Evolutionary conservation across 2,888 invertebrate genomes (phyloP).

Genomic region (Uropetala carovei): DNA sequence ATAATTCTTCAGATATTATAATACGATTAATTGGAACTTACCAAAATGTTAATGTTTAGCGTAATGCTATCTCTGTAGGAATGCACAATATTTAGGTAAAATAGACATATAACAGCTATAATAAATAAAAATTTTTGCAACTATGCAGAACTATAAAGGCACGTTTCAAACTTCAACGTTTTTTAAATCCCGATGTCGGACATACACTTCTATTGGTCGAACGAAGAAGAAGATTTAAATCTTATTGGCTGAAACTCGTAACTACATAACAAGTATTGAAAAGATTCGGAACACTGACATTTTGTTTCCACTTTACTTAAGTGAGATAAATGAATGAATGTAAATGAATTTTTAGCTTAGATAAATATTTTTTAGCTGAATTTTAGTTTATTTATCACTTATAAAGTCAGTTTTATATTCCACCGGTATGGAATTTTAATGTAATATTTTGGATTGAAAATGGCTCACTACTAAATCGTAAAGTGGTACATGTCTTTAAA

Average conservation of each 20-base stretch:
- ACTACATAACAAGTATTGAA: no score
- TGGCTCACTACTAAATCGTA: not conserved
- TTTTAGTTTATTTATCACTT: not conserved
- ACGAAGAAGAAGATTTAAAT: not conserved
- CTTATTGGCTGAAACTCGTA: not conserved
- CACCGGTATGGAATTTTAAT: not conserved
- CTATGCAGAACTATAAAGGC: no score
- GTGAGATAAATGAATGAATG: not conserved
- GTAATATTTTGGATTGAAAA: not conserved
- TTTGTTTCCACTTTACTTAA: no score
- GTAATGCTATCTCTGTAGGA: no score
- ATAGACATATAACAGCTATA: no score
- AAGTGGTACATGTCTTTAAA: not conserved
- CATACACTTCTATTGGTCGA: not conserved
- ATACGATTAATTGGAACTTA: no score
- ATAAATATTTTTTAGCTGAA: not conserved
- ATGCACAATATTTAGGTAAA: no score
- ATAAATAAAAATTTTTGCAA: no score
- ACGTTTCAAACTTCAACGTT: not conserved
- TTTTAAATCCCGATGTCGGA: not conserved
- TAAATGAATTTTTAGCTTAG: not conserved
- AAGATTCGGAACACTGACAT: no score
- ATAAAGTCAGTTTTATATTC: not conserved
- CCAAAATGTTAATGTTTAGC: no score
- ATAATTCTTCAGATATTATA: no score